These are phyloP conservation scores for Phainopepla nitens DNA, from an alignment of 2,113 vertebrate species.

Conservation along the genomic window DNA sequence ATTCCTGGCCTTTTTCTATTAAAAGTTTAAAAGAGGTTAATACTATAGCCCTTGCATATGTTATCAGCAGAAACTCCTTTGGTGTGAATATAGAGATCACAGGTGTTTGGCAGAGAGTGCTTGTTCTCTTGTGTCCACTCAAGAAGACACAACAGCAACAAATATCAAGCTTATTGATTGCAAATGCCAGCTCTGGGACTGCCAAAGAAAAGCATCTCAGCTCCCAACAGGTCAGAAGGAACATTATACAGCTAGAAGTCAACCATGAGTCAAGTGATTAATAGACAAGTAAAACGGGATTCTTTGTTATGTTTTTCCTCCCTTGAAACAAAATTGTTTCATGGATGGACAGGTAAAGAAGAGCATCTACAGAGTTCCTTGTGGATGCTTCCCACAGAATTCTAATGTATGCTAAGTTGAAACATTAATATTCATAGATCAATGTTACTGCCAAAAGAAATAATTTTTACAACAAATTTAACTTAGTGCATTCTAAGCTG, in stretches of 20 bases:
- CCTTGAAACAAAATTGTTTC: constrained; percentile 9
- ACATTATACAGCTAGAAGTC: not conserved
- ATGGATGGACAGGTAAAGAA: not conserved
- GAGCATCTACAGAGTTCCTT: not conserved
- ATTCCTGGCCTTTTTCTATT: not conserved
- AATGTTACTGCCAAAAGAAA: constrained; percentile 41
- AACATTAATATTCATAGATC: constrained; percentile 30
- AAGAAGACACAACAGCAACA: constrained; percentile 5
- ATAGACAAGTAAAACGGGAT: not conserved
- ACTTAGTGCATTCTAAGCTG: constrained; percentile 1
- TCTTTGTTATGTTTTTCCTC: not conserved
- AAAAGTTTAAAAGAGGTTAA: not conserved
- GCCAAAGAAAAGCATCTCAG: not conserved
- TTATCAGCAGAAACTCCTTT: not conserved
- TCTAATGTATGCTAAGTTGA: constrained; percentile 17
- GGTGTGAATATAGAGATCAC: not conserved
- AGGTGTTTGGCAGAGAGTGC: constrained; percentile 33
- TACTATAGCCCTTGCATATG: not conserved
- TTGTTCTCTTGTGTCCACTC: constrained; percentile 11
- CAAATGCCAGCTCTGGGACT: not conserved
- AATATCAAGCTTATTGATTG: not conserved
- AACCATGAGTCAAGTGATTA: not conserved
- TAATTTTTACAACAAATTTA: constrained; percentile 48
- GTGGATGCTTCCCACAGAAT: not conserved
- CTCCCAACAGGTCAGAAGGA: not conserved